A percentile compares a stretch with the other conserved stretches of the same genome.
Evolutionary conservation across 2,888 invertebrate species (phyloP).

Genomic region (Lasiommata megera): DNA sequence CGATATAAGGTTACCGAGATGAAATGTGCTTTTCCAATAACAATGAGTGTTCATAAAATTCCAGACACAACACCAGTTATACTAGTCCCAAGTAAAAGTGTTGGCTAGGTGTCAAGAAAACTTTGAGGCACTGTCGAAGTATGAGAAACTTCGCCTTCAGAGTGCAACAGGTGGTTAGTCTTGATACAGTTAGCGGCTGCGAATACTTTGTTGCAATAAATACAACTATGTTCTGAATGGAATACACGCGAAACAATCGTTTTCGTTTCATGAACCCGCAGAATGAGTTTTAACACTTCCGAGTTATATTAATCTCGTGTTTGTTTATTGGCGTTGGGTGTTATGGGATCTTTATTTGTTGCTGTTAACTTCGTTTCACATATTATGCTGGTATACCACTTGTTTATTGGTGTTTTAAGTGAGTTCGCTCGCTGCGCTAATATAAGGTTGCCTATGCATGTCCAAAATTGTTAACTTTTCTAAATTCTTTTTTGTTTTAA

Average conservation of each 20-base stretch:
- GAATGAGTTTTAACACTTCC: background rate
- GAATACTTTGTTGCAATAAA: constrained; percentile 13
- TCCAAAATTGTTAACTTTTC: too few species aligned
- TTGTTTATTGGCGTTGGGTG: background rate
- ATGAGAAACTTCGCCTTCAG: constrained; percentile 22
- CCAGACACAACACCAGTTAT: background rate
- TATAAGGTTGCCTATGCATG: too few species aligned
- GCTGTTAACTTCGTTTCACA: background rate
- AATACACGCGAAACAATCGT: constrained; percentile 9
- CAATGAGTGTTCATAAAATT: constrained; percentile 10
- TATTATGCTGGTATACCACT: background rate
- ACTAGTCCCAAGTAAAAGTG: constrained; percentile 30
- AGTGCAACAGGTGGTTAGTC: constrained; percentile 35
- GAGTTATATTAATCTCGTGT: background rate
- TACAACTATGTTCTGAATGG: background rate
- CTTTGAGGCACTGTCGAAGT: constrained; percentile 31
- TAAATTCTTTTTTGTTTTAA: too few species aligned
- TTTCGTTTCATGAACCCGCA: background rate
- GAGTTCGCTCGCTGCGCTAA: too few species aligned
- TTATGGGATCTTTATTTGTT: background rate
- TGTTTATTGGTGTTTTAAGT: too few species aligned
- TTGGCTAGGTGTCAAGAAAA: constrained; percentile 36
- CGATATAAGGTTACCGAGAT: constrained; percentile 1
- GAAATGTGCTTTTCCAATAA: constrained; percentile 4
- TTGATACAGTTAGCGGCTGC: constrained; percentile 21